A percentile compares a stretch with the other conserved stretches of the same genome.
phyloP scores from a whole-genome alignment of 2,797 vertebrate genomes.

The Pelodytes ibericus region DNA sequence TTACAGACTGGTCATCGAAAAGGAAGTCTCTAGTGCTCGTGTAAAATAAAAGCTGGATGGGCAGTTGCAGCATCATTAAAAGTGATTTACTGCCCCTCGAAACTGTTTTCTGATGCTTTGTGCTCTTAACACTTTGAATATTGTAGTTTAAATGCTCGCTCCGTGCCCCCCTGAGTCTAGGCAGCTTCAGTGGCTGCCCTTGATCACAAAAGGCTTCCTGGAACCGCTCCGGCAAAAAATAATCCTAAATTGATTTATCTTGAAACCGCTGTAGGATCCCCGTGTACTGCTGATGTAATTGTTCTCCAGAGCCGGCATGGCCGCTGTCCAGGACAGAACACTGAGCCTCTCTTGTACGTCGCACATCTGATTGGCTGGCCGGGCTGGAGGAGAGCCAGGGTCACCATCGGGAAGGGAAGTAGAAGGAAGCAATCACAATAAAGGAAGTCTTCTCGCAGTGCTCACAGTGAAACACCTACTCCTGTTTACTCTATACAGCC shows the following conservation, averaged over 20 bases:
- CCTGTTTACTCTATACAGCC: no score
- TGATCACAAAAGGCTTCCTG: slow-evolving; percentile 67
- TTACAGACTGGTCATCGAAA: no score
- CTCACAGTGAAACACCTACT: slow-evolving; percentile 57
- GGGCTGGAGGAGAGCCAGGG: slow-evolving; percentile 61
- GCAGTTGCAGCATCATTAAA: no score
- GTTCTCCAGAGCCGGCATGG: slow-evolving; percentile 59
- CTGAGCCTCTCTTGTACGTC: slow-evolving; percentile 69
- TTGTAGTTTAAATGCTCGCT: slow-evolving; percentile 24
- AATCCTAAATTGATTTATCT: slow-evolving; percentile 77
- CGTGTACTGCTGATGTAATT: slow-evolving; percentile 71
- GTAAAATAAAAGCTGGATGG: no score
- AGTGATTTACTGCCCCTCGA: no score
- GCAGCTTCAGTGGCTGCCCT: slow-evolving; percentile 14
- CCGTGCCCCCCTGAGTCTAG: slow-evolving; percentile 1
- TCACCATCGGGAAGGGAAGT: slow-evolving; percentile 59
- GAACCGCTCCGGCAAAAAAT: slow-evolving; percentile 69
- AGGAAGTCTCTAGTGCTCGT: no score
- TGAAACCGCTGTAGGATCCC: slow-evolving; percentile 67
- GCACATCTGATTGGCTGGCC: slow-evolving; percentile 62
- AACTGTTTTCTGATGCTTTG: neutral
- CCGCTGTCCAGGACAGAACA: slow-evolving; percentile 64
- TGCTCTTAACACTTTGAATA: no score
- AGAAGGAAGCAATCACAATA: slow-evolving; percentile 62
- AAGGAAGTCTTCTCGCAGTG: slow-evolving; percentile 45